Percentiles rank a stretch among this genome's conserved stretches.
Conservation (phyloP, 2,888 invertebrate genomes). For the Prosopocoilus inquinatus region DNA sequence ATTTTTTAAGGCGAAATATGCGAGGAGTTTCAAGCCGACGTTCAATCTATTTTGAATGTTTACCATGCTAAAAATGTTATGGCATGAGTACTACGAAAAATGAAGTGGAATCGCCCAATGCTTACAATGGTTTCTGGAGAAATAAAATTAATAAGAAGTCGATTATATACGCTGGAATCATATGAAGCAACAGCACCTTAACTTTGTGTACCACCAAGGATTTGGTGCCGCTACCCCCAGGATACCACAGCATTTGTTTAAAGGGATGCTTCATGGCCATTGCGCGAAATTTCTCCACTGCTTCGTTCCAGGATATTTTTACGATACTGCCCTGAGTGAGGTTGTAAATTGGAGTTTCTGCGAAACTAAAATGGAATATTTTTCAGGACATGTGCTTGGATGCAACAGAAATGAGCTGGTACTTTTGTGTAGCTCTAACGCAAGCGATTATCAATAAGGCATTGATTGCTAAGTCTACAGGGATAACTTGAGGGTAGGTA, state of each 20-base stretch:
- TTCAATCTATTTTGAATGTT: slow-evolving; percentile 9
- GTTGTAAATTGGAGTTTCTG: slow-evolving; percentile 13
- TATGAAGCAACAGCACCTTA: slow-evolving; percentile 65
- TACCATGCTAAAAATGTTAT: slow-evolving; percentile 2
- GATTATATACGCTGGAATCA: slow-evolving; percentile 71
- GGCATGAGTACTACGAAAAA: neutral
- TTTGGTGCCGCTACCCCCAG: slow-evolving; percentile 66
- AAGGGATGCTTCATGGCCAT: slow-evolving; percentile 66
- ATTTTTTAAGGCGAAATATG: slow-evolving; percentile 6
- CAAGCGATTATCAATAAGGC: slow-evolving; percentile 59
- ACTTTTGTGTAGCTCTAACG: slow-evolving; percentile 1
- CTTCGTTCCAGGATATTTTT: slow-evolving; percentile 73
- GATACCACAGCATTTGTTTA: slow-evolving; percentile 72
- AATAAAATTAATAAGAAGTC: slow-evolving; percentile 64
- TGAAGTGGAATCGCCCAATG: slow-evolving; percentile 26
- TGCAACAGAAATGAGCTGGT: neutral
- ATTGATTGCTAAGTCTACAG: slow-evolving; percentile 79
- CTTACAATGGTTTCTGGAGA: slow-evolving; percentile 70
- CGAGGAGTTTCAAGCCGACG: slow-evolving; percentile 1
- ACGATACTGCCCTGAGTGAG: slow-evolving; percentile 1
- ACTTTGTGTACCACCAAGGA: slow-evolving; percentile 63
- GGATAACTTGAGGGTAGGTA: slow-evolving; percentile 67
- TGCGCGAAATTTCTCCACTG: slow-evolving; percentile 63
- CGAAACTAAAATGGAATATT: neutral
- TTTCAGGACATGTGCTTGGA: neutral